A percentile compares a stretch with the other conserved stretches of the same genome.
These are phyloP conservation scores for Cygnus olor DNA, from an alignment of 2,797 vertebrate species.

Conservation along the genomic window DNA sequence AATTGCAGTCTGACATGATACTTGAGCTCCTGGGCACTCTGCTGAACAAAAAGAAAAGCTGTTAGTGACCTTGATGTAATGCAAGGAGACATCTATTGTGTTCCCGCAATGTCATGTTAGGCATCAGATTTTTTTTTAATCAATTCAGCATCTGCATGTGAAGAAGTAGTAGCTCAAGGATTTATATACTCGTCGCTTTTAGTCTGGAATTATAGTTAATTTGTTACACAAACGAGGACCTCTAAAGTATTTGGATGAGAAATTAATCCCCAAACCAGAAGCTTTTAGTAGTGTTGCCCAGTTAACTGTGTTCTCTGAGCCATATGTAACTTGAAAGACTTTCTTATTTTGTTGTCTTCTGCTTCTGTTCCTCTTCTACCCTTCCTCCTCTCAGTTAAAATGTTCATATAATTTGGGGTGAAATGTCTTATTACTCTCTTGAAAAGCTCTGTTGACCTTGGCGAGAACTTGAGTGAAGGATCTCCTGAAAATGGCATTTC, in stretches of 20 bases:
- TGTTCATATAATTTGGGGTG: not conserved
- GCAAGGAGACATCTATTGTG: constrained; percentile 17
- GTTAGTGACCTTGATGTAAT: not conserved
- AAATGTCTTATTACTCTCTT: not conserved
- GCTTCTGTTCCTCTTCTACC: not conserved
- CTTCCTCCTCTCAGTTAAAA: not conserved
- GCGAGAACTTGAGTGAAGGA: not conserved
- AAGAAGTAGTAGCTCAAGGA: not conserved
- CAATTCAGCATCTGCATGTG: not conserved
- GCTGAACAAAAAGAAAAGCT: constrained; percentile 34
- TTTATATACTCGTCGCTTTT: not conserved
- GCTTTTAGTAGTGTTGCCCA: not conserved
- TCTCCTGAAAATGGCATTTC: not conserved
- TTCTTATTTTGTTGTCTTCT: not conserved
- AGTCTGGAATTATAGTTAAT: not conserved
- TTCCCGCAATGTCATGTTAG: not conserved
- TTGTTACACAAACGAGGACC: not conserved
- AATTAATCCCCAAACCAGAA: not conserved
- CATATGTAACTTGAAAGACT: not conserved
- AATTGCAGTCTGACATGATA: not conserved
- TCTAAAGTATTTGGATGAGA: not conserved
- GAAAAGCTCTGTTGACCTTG: not conserved
- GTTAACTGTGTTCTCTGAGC: not conserved
- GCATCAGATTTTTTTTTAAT: not conserved
- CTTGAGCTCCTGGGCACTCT: not conserved